Evolutionary conservation across 2,888 invertebrate genomes (phyloP), one percentile per base, ranked within the genome.

Genomic region (Zele albiditarsus): DNA sequence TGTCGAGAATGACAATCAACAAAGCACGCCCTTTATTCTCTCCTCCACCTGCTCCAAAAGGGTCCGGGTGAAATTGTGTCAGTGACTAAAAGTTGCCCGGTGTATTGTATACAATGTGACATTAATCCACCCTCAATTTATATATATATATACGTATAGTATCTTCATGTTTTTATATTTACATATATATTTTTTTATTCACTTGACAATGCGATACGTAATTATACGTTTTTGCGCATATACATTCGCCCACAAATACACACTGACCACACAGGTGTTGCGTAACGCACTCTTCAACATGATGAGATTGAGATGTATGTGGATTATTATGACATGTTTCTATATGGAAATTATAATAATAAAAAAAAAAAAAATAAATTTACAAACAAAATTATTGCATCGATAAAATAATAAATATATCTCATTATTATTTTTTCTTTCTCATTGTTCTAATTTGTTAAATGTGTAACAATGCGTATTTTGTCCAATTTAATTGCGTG

Each of bases 221-320:
- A 69, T 70, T 70, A 46, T 38, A 27, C 68, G 16, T 60, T 42
- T 38, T 8, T 65, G 38, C 38, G 20, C 14, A 16, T n/a, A 63
- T 20, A 63, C 31, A 20, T 16, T 20, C 38, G 16, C 46, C 16
- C 46, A 46, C 46, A 46, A 3, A 46, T n/a, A 5, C 5, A n/a
- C 16, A 46, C n/a, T 38, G 57, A 62, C 20, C 49, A 46, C 27
- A 42, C 67, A 60, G 68, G 23, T 57, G 38, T 77, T 77, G 67
- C 75, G 77, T 77, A 77, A 77, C 53, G 27, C 31, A 28, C 53
- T 6, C 67, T 68, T 57, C 60, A 58, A 31, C 42, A 60, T 53
- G 20, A 53, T n/a, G n/a, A 53, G 53, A 53, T 20, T 53, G n/a
- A 71, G 27, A 63, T 62, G 42, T 68, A 16, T 33, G 23, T 38